Evolutionary conservation across 2,888 invertebrate species (phyloP), one percentile per base, ranked within the genome.

Genomic region (Subacronicta megacephala): DNA sequence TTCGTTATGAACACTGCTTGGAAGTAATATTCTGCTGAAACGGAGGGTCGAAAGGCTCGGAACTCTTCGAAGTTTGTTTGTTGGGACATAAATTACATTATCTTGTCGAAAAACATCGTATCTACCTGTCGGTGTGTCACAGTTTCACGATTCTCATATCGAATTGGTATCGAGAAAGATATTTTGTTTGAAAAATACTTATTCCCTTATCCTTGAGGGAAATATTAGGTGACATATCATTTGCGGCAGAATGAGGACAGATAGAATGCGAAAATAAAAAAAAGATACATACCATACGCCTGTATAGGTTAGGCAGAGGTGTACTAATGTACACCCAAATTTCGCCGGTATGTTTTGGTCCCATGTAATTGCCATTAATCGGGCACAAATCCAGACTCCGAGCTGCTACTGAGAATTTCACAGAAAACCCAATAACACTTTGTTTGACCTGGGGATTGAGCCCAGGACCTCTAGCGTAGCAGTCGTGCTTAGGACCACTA

Each of bases 31-130:
- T 54, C 40, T n/a, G 31, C 47, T 64, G 44, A 40, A 62, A 46
- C 12, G 36, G 35, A 64, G 51, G 42, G 50, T 56, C 16, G 7
- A 31, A 15, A 5, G 7, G 16, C 6, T 46, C 16, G 12, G 7
- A n/a, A n/a, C n/a, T n/a, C n/a, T n/a, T n/a, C n/a, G n/a, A 59
- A 68, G 49, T 73, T 73, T 62, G 31, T 49, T 54, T 10, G 15
- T 45, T 26, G 23, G 35, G 44, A 47, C 33, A 73, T 64, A 73
- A 71, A 60, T 69, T 47, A 53, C 41, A 33, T 56, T 54, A 58
- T 58, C 55, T 56, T 49, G 33, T 42, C n/a, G 15, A 51, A 47
- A 58, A 44, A 51, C 37, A 49, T 58, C n/a, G 26, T 41, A 46
- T 43, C 42, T 53, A 52, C 49, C 42, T 46, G 45, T 53, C 49